phyloP scores from a whole-genome alignment of 2,113 vertebrate genomes.

The Bagarius yarrelli region DNA sequence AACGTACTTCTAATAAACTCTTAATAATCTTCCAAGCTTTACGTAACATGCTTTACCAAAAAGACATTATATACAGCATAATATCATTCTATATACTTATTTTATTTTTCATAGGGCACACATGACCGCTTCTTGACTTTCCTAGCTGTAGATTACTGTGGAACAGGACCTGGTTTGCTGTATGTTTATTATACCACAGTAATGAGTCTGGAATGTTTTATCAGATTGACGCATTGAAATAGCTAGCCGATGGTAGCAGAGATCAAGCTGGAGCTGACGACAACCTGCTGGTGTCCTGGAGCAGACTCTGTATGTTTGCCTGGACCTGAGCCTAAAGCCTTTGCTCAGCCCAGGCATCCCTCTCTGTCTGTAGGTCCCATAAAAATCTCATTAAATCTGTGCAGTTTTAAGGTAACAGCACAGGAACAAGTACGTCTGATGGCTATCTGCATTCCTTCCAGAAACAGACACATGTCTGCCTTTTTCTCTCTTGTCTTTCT shows the following conservation, averaged over 20 bases:
- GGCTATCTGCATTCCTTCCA: constrained; percentile 21
- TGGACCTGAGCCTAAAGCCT: constrained; percentile 29
- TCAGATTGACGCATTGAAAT: constrained; percentile 65
- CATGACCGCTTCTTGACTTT: constrained; percentile 33
- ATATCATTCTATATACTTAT: no score
- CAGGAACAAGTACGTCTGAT: constrained; percentile 51
- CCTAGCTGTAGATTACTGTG: not conserved
- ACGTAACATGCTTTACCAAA: not conserved
- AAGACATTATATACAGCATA: not conserved
- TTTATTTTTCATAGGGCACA: constrained; percentile 1
- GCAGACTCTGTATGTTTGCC: constrained; percentile 7
- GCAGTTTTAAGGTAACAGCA: constrained; percentile 15
- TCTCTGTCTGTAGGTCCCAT: constrained; percentile 41
- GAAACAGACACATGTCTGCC: not conserved
- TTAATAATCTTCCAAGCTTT: not conserved
- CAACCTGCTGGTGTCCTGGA: constrained; percentile 25
- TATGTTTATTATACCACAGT: constrained; percentile 65
- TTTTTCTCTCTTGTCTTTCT: not conserved
- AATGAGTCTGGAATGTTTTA: constrained; percentile 59
- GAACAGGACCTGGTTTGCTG: constrained; percentile 56
- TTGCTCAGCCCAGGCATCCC: constrained; percentile 3
- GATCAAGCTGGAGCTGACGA: constrained; percentile 56
- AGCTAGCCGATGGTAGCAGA: constrained; percentile 47
- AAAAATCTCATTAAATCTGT: constrained; percentile 49
- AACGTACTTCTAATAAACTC: no score